phyloP scores from a whole-genome alignment of 2,113 vertebrate species.

The Clinocottus analis region DNA sequence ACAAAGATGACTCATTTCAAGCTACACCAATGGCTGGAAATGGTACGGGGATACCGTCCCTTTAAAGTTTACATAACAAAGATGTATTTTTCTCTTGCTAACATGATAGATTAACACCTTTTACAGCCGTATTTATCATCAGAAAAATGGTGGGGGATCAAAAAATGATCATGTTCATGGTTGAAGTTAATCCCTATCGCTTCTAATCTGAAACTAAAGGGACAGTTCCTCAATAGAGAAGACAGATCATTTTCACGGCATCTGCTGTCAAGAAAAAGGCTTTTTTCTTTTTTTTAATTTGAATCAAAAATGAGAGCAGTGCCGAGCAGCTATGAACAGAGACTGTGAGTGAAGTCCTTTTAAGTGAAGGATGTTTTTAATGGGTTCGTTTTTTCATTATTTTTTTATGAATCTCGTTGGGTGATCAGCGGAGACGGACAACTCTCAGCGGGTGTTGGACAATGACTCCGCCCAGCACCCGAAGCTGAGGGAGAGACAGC shows the following conservation, averaged over 20 bases:
- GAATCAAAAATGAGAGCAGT: no score
- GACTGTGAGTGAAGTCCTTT: no score
- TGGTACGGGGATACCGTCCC: not conserved
- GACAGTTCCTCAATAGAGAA: not conserved
- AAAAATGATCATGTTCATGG: not conserved
- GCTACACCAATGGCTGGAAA: not conserved
- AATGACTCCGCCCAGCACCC: conserved; percentile 86
- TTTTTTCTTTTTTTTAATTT: no score
- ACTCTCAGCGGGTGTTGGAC: conserved; percentile 70
- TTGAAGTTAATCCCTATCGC: not conserved
- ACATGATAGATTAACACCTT: not conserved
- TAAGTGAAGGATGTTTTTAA: not conserved
- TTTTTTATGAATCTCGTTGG: conserved; percentile 10
- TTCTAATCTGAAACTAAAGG: not conserved
- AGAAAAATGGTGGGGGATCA: no score
- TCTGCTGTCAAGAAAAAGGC: no score
- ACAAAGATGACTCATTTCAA: not conserved
- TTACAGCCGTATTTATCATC: not conserved
- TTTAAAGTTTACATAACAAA: not conserved
- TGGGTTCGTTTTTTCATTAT: not conserved
- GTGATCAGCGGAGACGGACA: conserved; percentile 75
- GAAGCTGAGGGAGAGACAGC: conserved; percentile 89
- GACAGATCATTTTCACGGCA: no score
- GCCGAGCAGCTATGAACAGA: no score
- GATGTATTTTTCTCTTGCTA: not conserved